phyloP scores from a whole-genome alignment of 37 sponge, comb jelly and placozoan genomes.

The Diacarnus erythraeanus region DNA sequence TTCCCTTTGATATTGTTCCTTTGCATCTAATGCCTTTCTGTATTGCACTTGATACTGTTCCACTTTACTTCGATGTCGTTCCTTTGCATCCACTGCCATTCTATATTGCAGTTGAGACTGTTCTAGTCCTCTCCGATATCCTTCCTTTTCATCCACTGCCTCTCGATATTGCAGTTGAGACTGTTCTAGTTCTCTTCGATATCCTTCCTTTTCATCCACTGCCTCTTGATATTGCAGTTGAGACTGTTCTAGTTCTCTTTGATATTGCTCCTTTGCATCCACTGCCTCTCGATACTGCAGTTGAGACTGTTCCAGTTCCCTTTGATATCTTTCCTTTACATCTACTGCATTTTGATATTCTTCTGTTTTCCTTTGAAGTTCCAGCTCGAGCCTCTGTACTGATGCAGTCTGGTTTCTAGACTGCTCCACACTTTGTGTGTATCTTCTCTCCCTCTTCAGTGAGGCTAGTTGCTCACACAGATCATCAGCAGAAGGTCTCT shows the following conservation, averaged over 20 bases:
- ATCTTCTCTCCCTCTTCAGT: background rate
- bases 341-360: background rate
- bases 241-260: background rate
- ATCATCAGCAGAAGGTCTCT: background rate
- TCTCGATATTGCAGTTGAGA: background rate
- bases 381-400: background rate
- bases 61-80: background rate
- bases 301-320: no score
- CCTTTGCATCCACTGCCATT: background rate
- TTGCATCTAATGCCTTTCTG: background rate
- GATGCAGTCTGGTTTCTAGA: background rate
- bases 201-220: background rate
- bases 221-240: background rate
- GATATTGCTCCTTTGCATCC: background rate
- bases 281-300: background rate
- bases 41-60: background rate
- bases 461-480: background rate
- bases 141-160: background rate
- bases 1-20: no score
- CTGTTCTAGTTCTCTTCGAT: background rate
- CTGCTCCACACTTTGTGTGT: background rate
- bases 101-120: background rate
- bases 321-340: background rate
- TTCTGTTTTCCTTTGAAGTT: background rate
- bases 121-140: background rate